phyloP scores from a whole-genome alignment of 2,797 vertebrate genomes.

The Percopsis omiscomaycus region DNA sequence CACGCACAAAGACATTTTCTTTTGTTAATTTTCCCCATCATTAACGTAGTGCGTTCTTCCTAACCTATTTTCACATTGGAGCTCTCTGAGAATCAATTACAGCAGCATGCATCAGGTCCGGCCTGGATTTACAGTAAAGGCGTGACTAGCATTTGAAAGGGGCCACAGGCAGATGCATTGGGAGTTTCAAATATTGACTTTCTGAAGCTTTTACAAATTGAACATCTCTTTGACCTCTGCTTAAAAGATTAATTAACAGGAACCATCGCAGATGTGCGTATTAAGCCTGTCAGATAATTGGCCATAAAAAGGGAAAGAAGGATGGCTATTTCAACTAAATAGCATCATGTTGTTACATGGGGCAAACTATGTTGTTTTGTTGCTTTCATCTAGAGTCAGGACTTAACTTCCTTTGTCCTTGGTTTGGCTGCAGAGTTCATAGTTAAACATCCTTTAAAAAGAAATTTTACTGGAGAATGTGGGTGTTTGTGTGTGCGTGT shows the following conservation, averaged over 20 bases:
- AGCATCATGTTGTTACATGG: slow-evolving; percentile 19
- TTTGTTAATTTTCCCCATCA: slow-evolving; percentile 5
- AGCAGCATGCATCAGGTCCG: slow-evolving; percentile 23
- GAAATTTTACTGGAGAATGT: slow-evolving; percentile 11
- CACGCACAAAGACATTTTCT: slow-evolving; percentile 9
- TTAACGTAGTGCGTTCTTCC: slow-evolving; percentile 26
- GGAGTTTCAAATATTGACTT: slow-evolving; percentile 1
- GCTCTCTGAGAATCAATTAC: slow-evolving; percentile 15
- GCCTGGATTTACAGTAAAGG: not conserved
- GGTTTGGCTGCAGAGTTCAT: not conserved
- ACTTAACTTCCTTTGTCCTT: slow-evolving; percentile 29
- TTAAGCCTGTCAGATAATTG: slow-evolving; percentile 32
- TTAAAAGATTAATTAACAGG: slow-evolving; percentile 36
- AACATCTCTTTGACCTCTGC: slow-evolving; percentile 34
- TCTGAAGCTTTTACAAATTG: slow-evolving; percentile 12
- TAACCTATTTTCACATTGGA: slow-evolving; percentile 26
- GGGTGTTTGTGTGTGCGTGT: slow-evolving; percentile 3
- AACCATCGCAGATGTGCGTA: slow-evolving; percentile 20
- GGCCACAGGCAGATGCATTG: not conserved
- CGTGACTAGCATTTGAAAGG: slow-evolving; percentile 11
- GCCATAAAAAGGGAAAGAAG: slow-evolving; percentile 46
- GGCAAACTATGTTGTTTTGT: slow-evolving; percentile 2
- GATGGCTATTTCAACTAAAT: slow-evolving; percentile 50
- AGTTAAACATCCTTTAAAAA: slow-evolving; percentile 16
- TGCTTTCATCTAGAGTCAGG: slow-evolving; percentile 44